phyloP scores from a whole-genome alignment of 1,140 invertebrate species.

The Tyrophagus putrescentiae region DNA sequence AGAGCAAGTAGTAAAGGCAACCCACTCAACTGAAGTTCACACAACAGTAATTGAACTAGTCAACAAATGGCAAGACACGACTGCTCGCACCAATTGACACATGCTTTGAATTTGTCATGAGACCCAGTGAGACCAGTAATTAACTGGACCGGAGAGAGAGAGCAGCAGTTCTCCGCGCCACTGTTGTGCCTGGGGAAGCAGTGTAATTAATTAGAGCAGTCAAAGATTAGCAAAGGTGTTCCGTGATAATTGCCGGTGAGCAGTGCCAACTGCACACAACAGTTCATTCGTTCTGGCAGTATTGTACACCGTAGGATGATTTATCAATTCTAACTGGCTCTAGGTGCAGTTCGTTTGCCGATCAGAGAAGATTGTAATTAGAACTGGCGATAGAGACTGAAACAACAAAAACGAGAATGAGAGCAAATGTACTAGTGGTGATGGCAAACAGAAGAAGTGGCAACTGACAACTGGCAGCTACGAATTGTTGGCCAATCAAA shows the following conservation, averaged over 20 bases:
- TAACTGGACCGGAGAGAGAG: neutral
- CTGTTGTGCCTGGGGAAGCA: too few relatives aligned
- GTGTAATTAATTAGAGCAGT: too few relatives aligned
- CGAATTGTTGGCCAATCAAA: too few relatives aligned
- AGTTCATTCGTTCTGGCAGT: neutral
- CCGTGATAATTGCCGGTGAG: neutral
- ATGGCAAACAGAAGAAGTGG: neutral
- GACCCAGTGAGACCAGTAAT: neutral
- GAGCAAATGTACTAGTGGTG: too few relatives aligned
- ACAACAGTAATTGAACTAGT: too few relatives aligned
- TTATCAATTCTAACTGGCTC: constrained; percentile 13
- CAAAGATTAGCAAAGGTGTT: neutral
- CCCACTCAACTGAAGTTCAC: constrained; percentile 7
- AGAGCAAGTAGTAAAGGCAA: neutral
- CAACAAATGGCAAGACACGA: constrained; percentile 1
- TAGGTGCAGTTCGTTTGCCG: neutral
- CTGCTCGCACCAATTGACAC: constrained; percentile 9
- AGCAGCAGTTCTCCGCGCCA: too few relatives aligned
- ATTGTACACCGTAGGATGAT: constrained; percentile 4
- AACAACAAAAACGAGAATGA: too few relatives aligned
- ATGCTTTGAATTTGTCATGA: constrained; percentile 8
- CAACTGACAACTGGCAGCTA: neutral
- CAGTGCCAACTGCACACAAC: neutral
- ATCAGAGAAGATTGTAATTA: constrained; percentile 1
- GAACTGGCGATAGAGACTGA: too few relatives aligned